phyloP scores from a whole-genome alignment of 1,140 invertebrate species.

The Pseudomyrmex pallidus region DNA sequence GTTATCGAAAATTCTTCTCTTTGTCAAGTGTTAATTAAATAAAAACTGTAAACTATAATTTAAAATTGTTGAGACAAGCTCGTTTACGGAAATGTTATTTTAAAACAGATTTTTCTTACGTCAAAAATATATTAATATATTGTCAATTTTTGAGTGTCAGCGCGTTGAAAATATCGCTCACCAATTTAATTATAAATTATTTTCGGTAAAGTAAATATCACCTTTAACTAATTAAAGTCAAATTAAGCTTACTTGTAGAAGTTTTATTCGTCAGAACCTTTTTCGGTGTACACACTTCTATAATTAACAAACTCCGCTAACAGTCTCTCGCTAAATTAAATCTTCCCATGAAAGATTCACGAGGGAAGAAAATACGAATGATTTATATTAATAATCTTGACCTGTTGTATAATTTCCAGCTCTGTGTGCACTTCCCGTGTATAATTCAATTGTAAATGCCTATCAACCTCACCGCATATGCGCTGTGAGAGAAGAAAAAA shows the following conservation, averaged over 20 bases:
- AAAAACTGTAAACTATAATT: neutral
- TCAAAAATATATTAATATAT: neutral
- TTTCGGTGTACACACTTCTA: constrained; percentile 14
- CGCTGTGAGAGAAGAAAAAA: no score
- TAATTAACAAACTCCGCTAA: constrained; percentile 35
- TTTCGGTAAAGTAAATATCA: neutral
- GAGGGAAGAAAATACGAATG: neutral
- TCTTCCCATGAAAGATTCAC: constrained; percentile 7
- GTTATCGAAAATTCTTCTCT: neutral
- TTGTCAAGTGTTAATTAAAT: neutral
- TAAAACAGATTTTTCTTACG: neutral
- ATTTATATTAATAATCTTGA: neutral
- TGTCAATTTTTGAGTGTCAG: neutral
- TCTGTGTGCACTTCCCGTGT: neutral
- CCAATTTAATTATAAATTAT: constrained; percentile 4
- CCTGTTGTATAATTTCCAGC: neutral
- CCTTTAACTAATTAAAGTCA: constrained; percentile 33
- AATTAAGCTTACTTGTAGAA: constrained; percentile 29
- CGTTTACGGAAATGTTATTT: neutral
- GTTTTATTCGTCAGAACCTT: constrained; percentile 33
- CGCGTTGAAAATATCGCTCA: neutral
- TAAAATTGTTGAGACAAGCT: no score
- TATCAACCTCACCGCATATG: no score
- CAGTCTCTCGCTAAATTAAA: constrained; percentile 24
- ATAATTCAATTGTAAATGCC: no score